Evolutionary conservation across 2,797 vertebrate genomes (phyloP), one percentile per base, ranked within the genome.

Genomic region (Myotis daubentonii): DNA sequence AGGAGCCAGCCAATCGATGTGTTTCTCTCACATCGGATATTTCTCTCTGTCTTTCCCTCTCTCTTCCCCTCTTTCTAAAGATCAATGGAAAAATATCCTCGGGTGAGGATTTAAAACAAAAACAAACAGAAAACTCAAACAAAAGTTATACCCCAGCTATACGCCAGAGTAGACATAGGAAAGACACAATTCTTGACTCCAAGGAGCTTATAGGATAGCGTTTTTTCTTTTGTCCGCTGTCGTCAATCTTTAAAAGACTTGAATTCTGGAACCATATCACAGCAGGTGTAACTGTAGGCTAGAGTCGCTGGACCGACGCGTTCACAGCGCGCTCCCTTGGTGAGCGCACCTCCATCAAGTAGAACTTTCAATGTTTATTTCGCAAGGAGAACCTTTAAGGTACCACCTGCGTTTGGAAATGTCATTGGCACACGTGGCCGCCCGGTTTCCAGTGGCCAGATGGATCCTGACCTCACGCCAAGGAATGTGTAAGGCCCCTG

Each of bases 381-480:
- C 57, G 44, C 44, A 90, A 19, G 15, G 25, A 81, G 68, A 76
- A 53, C 8, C 28, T 72, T 74, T 65, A 25, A 6, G 33, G 11
- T 41, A 28, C 49, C 33, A 51, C 41, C 53, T 23, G 8, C 60
- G n/a, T 88, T 91, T 80, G 79, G 33, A 86, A 94, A 83, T 79
- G 25, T 86, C 70, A 76, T 93, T 71, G 92, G 74, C 85, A 91
- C 65, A 36, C 47, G 15, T 72, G 85, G n/a, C 17, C 7, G 0
- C 38, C 47, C 94, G 47, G 22, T 93, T 68, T 95, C 51, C 41
- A 68, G 3, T 53, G 44, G 71, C 78, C 92, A 88, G 68, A 53
- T 80, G 47, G 55, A 72, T 60, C 22, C 47, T 75, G n/a, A 91
- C 51, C 93, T 2, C 12, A 1, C 36, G 87, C 53, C 89, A 89